phyloP scores from a whole-genome alignment of 2,888 invertebrate genomes.

The Antheraea yamamai region DNA sequence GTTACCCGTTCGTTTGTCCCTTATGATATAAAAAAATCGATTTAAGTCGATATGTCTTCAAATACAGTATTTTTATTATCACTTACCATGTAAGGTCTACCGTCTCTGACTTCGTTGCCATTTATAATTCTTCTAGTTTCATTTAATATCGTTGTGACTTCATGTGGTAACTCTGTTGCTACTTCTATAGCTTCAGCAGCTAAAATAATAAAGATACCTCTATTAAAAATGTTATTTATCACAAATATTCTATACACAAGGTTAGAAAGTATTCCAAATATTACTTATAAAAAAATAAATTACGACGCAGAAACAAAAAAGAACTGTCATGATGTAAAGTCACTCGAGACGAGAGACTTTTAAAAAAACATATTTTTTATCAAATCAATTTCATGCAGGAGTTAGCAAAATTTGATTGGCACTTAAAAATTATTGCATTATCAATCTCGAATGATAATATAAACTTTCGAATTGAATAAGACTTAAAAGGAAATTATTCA shows the following conservation, averaged over 20 bases:
- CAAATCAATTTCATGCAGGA: constrained; percentile 41
- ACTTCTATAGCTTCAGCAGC: constrained; percentile 53
- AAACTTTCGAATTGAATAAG: neutral
- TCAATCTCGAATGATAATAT: too few relatives aligned
- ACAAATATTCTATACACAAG: neutral
- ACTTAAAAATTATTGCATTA: neutral
- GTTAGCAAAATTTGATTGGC: constrained; percentile 13
- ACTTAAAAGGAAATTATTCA: neutral
- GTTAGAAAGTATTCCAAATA: constrained; percentile 4
- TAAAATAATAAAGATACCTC: constrained; percentile 34
- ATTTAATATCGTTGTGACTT: constrained; percentile 51
- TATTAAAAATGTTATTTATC: neutral
- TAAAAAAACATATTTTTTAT: constrained; percentile 25
- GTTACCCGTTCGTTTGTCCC: too few relatives aligned
- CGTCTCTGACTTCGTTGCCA: constrained; percentile 58
- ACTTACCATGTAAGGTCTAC: constrained; percentile 66
- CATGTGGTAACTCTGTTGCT: constrained; percentile 54
- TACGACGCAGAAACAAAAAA: constrained; percentile 39
- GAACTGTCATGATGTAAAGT: constrained; percentile 46
- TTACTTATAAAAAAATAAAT: constrained; percentile 49
- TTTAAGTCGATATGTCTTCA: neutral
- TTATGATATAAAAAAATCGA: neutral
- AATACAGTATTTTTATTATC: neutral
- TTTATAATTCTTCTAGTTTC: constrained; percentile 64
- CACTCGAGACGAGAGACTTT: constrained; percentile 24